Evolutionary conservation across 1,140 invertebrate species (phyloP).

Genomic region (Scaptomyza pallida): DNA sequence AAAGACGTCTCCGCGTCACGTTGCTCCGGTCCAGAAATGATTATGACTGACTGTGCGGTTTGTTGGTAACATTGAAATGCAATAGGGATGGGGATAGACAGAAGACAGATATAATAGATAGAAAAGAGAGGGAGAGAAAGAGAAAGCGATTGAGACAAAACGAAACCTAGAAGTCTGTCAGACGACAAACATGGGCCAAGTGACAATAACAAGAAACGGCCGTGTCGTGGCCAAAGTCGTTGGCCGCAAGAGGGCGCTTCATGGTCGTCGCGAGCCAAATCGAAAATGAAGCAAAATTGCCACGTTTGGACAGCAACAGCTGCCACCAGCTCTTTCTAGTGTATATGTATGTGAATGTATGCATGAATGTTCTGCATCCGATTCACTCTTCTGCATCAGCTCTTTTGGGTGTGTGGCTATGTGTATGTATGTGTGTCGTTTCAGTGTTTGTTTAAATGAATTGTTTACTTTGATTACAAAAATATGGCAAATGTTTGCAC

Average conservation of each 20-base stretch:
- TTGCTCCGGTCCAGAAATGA: conserved; percentile 10
- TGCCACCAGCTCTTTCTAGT: conserved; percentile 3
- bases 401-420: conserved; percentile 16
- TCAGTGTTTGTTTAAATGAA: conserved; percentile 77
- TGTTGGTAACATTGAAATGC: neutral
- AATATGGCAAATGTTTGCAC: conserved; percentile 80
- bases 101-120: no score
- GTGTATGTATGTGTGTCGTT: conserved; percentile 20
- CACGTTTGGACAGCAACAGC: conserved; percentile 30
- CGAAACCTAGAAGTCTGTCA: no score
- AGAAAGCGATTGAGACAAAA: no score
- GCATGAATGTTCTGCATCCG: neutral
- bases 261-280: conserved; percentile 25
- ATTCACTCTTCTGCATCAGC: conserved; percentile 5
- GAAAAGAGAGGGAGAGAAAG: no score
- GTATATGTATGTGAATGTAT: neutral
- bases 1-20: conserved; percentile 45
- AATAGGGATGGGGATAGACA: no score
- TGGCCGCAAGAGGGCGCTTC: conserved; percentile 54
- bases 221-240: conserved; percentile 30
- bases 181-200: conserved; percentile 23
- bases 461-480: conserved; percentile 82
- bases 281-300: conserved; percentile 63
- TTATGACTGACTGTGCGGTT: conserved; percentile 32
- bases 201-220: conserved; percentile 70